These are phyloP conservation scores for Gambusia yucatana DNA, from an alignment of 2,797 vertebrate genomes.

Conservation along the genomic window DNA sequence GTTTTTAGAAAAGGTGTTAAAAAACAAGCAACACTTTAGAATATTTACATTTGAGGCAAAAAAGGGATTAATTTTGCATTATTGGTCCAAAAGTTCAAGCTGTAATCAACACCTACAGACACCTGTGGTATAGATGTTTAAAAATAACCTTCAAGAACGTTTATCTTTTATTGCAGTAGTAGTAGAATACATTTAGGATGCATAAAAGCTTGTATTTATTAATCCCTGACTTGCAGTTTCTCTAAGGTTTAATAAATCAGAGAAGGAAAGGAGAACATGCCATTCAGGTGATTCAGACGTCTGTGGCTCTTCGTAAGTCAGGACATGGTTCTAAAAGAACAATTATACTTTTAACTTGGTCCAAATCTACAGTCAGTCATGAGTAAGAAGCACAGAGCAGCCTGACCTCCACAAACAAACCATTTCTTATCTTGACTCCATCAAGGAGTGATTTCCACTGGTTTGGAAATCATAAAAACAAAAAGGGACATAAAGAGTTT, in stretches of 20 bases:
- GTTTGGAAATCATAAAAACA: background rate
- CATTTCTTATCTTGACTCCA: background rate
- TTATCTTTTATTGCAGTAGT: background rate
- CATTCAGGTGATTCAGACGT: background rate
- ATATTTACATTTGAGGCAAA: slow-evolving; percentile 15
- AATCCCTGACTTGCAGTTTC: background rate
- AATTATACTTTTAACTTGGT: background rate
- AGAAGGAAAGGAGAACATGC: background rate
- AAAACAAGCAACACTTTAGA: background rate
- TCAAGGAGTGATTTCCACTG: no score
- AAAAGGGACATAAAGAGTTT: background rate
- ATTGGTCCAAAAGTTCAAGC: background rate
- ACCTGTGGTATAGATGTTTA: background rate
- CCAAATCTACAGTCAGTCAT: background rate
- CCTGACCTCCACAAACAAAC: background rate
- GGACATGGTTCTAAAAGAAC: background rate
- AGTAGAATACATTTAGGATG: background rate
- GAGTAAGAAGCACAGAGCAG: background rate
- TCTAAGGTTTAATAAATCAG: background rate
- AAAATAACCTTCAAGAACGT: background rate
- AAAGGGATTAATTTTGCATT: background rate
- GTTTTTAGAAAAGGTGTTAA: background rate
- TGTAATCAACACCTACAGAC: background rate
- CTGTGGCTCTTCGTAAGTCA: background rate
- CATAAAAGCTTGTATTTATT: background rate